Evolutionary conservation across 2,113 vertebrate species (phyloP).

Genomic region (Nerophis ophidion): DNA sequence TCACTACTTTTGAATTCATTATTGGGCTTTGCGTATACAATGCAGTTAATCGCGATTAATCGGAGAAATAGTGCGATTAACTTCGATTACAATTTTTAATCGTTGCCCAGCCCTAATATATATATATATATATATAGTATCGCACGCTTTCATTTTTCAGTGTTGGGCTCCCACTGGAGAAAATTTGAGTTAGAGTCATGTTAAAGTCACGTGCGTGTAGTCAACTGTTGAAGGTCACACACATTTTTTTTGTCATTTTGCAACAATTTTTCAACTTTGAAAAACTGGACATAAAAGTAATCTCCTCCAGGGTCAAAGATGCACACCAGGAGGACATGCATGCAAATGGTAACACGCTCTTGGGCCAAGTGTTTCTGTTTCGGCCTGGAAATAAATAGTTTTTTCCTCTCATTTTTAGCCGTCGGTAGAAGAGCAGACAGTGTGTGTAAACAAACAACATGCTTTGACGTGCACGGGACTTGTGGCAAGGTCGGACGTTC

Average conservation of each 20-base stretch:
- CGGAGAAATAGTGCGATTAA: no score
- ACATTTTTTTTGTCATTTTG: constrained; percentile 11
- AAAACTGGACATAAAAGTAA: no score
- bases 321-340: constrained; percentile 17
- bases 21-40: no score
- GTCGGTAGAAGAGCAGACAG: constrained; percentile 32
- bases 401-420: constrained; percentile 30
- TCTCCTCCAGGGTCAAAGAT: no score
- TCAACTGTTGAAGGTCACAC: constrained; percentile 12
- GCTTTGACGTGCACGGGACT: constrained; percentile 18
- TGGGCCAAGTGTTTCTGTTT: constrained; percentile 51
- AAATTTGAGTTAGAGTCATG: background rate
- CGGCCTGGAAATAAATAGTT: constrained; percentile 22
- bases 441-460: constrained; percentile 47
- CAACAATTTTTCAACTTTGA: background rate
- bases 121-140: no score
- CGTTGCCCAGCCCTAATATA: no score
- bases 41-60: no score
- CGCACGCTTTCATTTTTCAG: no score
- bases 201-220: constrained; percentile 2
- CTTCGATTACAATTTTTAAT: no score
- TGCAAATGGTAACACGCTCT: constrained; percentile 48
- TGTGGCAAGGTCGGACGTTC: background rate
- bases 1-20: no score
- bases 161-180: no score